Base-by-base conservation (phyloP, 2,888 invertebrate genomes). In the Mylabris sibirica region DNA sequence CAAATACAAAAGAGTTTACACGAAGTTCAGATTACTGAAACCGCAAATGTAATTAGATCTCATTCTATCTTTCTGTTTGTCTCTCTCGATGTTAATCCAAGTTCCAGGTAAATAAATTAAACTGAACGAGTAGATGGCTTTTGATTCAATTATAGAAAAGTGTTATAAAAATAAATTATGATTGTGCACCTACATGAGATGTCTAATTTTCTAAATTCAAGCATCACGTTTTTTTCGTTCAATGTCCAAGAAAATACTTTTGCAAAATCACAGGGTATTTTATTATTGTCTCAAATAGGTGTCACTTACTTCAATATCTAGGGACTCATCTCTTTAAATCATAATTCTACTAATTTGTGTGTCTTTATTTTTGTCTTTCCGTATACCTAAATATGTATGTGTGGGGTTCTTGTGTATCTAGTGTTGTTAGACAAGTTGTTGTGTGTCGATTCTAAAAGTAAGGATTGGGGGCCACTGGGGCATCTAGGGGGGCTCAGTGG, bases 381-480 rank as follows among this genome's bases (percentile, higher is more conserved):
- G 30, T 30, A 30, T n/a, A 38, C 14, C 38, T 5, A 26, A 53
- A 53, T 12, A 12, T 53, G 20, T 57, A 26, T 57, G 57, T 57
- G 57, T 57, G 57, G 14, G 57, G 57, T 24, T 57, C 57, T n/a
- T 57, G 57, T 57, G 26, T 26, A 57, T 26, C 22, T 57, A 57
- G 57, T 57, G 26, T 57, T 57, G 57, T 57, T 57, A 24, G 57
- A 57, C 57, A 57, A 57, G 57, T 53, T 22, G 24, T 57, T 24
- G 30, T 30, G 30, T 30, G 57, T 57, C 20, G 26, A 14, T 26
- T 57, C 26, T 57, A 26, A 57, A 26, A 53, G 75, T 69, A 71
- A 73, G 72, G 73, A 77, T 78, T 80, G 78, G 80, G 80, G 80
- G 80, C 79, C 80, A 80, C 78, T 80, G 78, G 80, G 81, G 75